phyloP scores from a whole-genome alignment of 1,140 invertebrate genomes.

The Papilio polytes region DNA sequence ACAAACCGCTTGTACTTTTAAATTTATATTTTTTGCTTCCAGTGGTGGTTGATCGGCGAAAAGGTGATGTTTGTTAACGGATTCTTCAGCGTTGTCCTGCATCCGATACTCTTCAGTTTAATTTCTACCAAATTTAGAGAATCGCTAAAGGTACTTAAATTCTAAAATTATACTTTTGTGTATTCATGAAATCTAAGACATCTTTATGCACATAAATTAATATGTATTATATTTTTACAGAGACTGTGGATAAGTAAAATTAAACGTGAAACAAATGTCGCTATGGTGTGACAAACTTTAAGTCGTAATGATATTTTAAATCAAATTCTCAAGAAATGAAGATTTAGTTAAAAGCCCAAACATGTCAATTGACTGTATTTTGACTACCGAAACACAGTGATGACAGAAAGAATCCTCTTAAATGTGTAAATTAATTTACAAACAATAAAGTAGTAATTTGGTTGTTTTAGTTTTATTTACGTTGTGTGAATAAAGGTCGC shows the following conservation, averaged over 20 bases:
- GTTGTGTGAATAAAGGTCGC: no score
- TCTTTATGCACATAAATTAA: no score
- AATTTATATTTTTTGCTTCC: not conserved
- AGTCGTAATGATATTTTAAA: not conserved
- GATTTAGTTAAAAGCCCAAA: not conserved
- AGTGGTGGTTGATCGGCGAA: slow-evolving; percentile 18
- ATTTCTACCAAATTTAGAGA: slow-evolving; percentile 42
- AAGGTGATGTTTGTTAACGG: slow-evolving; percentile 15
- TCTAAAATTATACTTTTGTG: no score
- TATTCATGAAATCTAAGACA: no score
- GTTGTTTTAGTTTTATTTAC: no score
- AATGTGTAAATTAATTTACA: no score
- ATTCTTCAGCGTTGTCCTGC: slow-evolving; percentile 34
- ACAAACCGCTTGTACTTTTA: not conserved
- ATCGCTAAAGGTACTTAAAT: slow-evolving; percentile 21
- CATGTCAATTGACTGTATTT: not conserved
- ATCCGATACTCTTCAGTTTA: slow-evolving; percentile 45
- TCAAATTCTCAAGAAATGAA: not conserved
- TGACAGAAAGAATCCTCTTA: no score
- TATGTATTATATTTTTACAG: not conserved
- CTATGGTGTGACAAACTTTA: not conserved
- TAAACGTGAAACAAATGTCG: not conserved
- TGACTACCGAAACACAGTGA: not conserved
- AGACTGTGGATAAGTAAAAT: not conserved
- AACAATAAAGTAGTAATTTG: no score